Conservation (phyloP, 2,113 vertebrate species). For the Bucco capensis region DNA sequence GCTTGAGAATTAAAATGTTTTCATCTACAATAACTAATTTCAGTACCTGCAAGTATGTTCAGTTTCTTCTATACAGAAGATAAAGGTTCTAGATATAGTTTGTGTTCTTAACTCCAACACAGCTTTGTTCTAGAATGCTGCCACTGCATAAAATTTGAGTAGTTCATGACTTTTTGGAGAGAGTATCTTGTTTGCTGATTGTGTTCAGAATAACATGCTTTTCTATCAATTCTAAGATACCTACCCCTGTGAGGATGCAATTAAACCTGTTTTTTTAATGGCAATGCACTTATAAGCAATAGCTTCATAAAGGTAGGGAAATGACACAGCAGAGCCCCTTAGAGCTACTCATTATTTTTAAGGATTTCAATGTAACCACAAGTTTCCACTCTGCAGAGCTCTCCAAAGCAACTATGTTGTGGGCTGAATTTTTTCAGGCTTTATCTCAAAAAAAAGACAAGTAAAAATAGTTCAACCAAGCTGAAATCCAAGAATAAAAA, state of each 20-base stretch:
- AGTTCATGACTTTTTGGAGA: not conserved
- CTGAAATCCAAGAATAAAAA: slow-evolving; percentile 3
- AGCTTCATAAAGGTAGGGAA: not conserved
- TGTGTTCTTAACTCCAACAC: not conserved
- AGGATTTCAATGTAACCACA: not conserved
- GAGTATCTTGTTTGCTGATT: not conserved
- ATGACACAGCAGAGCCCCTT: not conserved
- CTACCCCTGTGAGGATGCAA: not conserved
- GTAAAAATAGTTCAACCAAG: not conserved
- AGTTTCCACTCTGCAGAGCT: not conserved
- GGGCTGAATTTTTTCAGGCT: not conserved
- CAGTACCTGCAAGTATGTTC: slow-evolving; percentile 3
- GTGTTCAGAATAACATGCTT: not conserved
- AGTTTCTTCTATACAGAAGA: not conserved
- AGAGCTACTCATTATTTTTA: not conserved
- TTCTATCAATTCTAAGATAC: not conserved
- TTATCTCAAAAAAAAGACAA: not conserved
- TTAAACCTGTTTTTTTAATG: not conserved
- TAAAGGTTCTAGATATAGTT: slow-evolving; percentile 10
- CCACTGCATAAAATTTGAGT: not conserved
- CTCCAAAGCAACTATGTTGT: not conserved
- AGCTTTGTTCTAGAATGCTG: not conserved
- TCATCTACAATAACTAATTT: not conserved
- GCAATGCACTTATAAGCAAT: not conserved
- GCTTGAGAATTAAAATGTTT: not conserved